Conservation (phyloP, 2,888 invertebrate species). For the Sinhomidia bicolor region DNA sequence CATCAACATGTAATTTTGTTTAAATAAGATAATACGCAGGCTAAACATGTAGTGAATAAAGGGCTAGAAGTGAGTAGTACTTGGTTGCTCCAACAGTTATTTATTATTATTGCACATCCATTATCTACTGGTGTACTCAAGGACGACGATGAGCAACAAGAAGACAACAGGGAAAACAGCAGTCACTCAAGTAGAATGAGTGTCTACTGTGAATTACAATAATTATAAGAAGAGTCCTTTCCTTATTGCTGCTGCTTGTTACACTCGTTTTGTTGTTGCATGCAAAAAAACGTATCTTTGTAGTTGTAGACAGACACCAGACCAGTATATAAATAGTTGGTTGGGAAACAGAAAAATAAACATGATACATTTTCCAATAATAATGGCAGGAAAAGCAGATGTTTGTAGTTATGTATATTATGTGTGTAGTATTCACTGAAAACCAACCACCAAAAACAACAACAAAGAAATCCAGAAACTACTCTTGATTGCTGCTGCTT, state of each 20-base stretch:
- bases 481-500: neutral
- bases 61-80: neutral
- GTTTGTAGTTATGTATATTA: too few species aligned
- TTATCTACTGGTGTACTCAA: neutral
- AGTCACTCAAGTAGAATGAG: slow-evolving; percentile 2
- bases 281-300: neutral
- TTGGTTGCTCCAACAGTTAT: too few species aligned
- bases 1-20: slow-evolving; percentile 1
- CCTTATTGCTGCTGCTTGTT: too few species aligned
- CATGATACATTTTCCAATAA: slow-evolving; percentile 19
- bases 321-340: neutral
- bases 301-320: neutral
- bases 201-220: neutral
- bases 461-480: slow-evolving; percentile 1
- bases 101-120: neutral
- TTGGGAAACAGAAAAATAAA: neutral
- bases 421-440: neutral
- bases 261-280: too few species aligned
- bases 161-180: slow-evolving; percentile 11
- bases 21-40: slow-evolving; percentile 11
- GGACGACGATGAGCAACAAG: neutral
- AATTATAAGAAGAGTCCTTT: neutral
- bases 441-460: slow-evolving; percentile 17
- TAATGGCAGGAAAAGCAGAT: slow-evolving; percentile 2
- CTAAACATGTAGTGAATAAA: neutral